A percentile compares a stretch with the other conserved stretches of the same genome.
These are phyloP conservation scores for Furnarius figulus DNA, from an alignment of 2,113 vertebrate species.

Conservation along the genomic window DNA sequence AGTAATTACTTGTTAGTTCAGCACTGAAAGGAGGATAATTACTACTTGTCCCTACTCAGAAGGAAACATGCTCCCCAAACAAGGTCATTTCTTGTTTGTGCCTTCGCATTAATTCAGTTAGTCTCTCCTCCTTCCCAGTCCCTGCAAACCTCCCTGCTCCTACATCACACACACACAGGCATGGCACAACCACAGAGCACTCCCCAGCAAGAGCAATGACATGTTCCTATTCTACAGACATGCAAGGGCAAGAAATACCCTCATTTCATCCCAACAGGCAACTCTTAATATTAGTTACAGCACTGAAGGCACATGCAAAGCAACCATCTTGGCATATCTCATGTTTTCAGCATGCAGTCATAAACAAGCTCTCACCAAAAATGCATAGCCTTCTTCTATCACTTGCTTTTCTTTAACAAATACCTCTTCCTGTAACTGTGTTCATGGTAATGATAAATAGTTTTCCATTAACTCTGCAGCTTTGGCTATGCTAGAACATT, in stretches of 20 bases:
- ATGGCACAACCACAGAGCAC: background rate
- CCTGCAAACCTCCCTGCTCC: background rate
- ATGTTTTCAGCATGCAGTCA: background rate
- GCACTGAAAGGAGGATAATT: constrained; percentile 68
- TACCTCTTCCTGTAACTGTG: background rate
- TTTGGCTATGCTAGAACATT: background rate
- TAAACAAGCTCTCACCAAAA: background rate
- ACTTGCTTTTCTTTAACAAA: background rate
- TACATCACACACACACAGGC: constrained; percentile 2
- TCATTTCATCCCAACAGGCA: background rate
- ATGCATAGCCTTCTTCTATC: background rate
- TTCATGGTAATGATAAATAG: background rate
- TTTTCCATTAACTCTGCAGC: background rate
- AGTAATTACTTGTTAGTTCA: constrained; percentile 64
- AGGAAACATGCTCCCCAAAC: constrained; percentile 51
- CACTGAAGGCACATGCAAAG: background rate
- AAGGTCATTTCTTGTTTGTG: constrained; percentile 65
- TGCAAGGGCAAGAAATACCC: background rate
- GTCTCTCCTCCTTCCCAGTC: constrained; percentile 13
- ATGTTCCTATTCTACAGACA: background rate
- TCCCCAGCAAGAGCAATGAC: background rate
- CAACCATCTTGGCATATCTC: background rate
- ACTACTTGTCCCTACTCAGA: constrained; percentile 57
- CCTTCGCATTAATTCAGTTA: constrained; percentile 41
- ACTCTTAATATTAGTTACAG: background rate